Conservation (phyloP, 2,113 vertebrate genomes). For the Numenius arquata region DNA sequence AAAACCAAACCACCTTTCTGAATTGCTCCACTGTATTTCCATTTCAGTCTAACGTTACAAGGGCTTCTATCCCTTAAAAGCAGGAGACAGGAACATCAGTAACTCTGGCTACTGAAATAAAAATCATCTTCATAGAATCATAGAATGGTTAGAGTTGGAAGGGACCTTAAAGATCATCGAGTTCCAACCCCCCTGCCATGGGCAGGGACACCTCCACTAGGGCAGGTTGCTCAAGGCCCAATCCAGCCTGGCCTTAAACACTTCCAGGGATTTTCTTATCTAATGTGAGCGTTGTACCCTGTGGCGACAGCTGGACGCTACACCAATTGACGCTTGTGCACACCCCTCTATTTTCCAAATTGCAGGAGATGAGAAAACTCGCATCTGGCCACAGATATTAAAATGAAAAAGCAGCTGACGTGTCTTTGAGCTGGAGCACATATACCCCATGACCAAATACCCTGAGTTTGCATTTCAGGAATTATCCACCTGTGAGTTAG, state of each 20-base stretch:
- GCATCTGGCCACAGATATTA: neutral
- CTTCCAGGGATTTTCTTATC: no score
- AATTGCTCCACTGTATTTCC: neutral
- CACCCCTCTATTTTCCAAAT: neutral
- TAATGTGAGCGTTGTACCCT: neutral
- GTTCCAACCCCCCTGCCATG: no score
- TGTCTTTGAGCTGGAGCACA: neutral
- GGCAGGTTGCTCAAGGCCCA: no score
- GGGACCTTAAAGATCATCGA: no score
- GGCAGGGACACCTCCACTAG: no score
- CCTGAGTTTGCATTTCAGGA: neutral
- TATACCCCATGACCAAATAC: neutral
- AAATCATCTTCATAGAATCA: no score
- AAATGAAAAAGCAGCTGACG: neutral
- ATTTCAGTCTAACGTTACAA: neutral
- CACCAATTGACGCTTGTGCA: neutral
- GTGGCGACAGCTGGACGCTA: fast-evolving
- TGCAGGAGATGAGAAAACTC: neutral
- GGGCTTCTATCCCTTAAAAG: neutral
- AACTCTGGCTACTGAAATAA: neutral
- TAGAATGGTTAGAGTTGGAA: no score
- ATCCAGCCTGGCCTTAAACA: no score
- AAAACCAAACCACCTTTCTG: neutral
- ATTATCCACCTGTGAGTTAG: neutral
- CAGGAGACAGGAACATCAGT: neutral